Base-by-base conservation (phyloP, 2,797 vertebrate species). In the Crypturellus tataupa region DNA sequence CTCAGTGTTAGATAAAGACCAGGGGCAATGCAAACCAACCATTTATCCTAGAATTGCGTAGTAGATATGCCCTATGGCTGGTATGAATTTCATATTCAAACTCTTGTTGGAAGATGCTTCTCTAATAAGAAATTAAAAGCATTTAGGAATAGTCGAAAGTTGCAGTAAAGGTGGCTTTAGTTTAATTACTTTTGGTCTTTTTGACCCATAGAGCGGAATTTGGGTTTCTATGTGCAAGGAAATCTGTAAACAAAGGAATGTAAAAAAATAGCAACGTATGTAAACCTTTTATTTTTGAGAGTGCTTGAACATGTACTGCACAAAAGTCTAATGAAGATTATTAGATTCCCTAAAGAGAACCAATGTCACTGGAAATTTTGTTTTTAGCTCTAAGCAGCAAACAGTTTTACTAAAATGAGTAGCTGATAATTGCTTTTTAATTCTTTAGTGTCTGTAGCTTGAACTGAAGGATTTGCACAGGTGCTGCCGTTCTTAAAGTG, bases 1-100 rank as follows among this genome's bases (percentile, higher is more conserved):
- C 98, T 98, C 97, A 92, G 95, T 96, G 97, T 97, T 97, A 97
- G 97, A 98, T 98, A 98, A 98, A 98, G 98, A 97, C 97, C 97
- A 97, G 97, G 97, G 97, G 97, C 98, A 97, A 98, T 98, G 98
- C 98, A 98, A 98, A 98, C 98, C 97, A 97, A 97, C 97, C 97
- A 98, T 98, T 98, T 98, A 97, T 97, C 96, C 96, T 96, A 97
- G 97, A 96, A 97, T 97, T 97, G 97, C 97, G 97, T 92, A 89
- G 95, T 95, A 94, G 94, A 95, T 97, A 94, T 97, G 94, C 90
- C 95, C 96, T 94, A 87, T 95, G 46, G 96, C 97, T 94, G 93
- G 94, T 94, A 95, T 94, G 91, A 95, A 87, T 96, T 97, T 97
- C 96, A 96, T 97, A 93, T 96, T 95, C 94, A 94, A 96, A 94